Conservation (phyloP, 1,140 invertebrate genomes). For the Lordiphosa mommai region DNA sequence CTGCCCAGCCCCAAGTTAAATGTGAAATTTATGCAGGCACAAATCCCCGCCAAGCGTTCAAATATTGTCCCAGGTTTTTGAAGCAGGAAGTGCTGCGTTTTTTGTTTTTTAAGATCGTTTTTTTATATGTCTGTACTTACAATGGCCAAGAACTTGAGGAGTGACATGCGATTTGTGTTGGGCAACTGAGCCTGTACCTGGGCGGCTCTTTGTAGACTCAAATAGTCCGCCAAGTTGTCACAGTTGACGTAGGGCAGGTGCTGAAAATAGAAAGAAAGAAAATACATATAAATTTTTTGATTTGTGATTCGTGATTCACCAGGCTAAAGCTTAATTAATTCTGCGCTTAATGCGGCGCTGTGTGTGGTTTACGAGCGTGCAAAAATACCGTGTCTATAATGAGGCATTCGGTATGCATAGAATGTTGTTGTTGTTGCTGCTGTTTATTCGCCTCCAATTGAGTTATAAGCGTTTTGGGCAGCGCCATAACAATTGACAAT, state of each 20-base stretch:
- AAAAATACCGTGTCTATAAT: constrained; percentile 56
- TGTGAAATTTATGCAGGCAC: constrained; percentile 64
- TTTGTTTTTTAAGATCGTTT: constrained; percentile 1
- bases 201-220: constrained; percentile 56
- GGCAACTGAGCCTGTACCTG: constrained; percentile 31
- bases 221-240: constrained; percentile 70
- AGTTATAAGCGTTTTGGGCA: constrained; percentile 46
- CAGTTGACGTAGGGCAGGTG: constrained; percentile 65
- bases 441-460: constrained; percentile 34
- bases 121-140: constrained; percentile 80
- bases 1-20: constrained; percentile 39
- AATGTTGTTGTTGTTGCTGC: constrained; percentile 44
- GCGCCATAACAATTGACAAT: constrained; percentile 52
- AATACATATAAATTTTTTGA: constrained; percentile 8
- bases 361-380: constrained; percentile 55
- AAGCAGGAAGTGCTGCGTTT: constrained; percentile 46
- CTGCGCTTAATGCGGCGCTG: constrained; percentile 55
- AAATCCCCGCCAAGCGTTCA: constrained; percentile 34
- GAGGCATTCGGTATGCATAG: constrained; percentile 71
- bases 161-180: constrained; percentile 79
- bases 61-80: constrained; percentile 53
- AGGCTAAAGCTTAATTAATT: constrained; percentile 36
- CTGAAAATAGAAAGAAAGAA: constrained; percentile 31
- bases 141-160: constrained; percentile 84
- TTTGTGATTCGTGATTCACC: constrained; percentile 43